A percentile compares a stretch with the other conserved stretches of the same genome.
Evolutionary conservation across 92 coral and sea anemone genomes (phyloP).

Genomic region (Siderastrea radians): DNA sequence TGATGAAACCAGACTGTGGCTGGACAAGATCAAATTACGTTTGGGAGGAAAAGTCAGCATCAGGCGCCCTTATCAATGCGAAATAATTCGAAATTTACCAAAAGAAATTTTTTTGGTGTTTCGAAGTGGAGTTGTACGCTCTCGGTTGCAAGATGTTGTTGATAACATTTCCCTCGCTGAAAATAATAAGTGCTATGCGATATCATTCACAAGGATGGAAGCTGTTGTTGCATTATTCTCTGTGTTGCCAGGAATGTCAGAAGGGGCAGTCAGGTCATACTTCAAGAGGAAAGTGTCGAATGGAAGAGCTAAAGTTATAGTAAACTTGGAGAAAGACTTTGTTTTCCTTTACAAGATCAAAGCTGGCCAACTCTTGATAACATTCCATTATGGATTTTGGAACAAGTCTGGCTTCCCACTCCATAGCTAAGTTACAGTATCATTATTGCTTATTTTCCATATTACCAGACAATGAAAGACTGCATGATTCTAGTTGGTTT

Average conservation of each 20-base stretch:
- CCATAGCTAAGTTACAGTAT: constrained; percentile 36
- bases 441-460: neutral
- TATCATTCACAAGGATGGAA: constrained; percentile 64
- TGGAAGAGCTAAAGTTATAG: constrained; percentile 63
- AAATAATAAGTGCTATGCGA: constrained; percentile 58
- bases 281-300: constrained; percentile 56
- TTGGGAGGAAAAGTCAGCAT: constrained; percentile 47
- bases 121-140: neutral
- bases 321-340: constrained; percentile 68
- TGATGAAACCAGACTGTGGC: constrained; percentile 58
- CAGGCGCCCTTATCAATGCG: constrained; percentile 2
- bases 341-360: constrained; percentile 67
- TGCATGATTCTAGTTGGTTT: constrained; percentile 8
- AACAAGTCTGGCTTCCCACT: constrained; percentile 62
- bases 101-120: constrained; percentile 5
- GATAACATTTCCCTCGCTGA: constrained; percentile 58
- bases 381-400: constrained; percentile 40
- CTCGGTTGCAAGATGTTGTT: constrained; percentile 32
- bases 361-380: constrained; percentile 48
- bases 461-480: neutral
- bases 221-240: constrained; percentile 50
- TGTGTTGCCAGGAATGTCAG: constrained; percentile 42
- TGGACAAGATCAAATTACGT: constrained; percentile 47
- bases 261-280: constrained; percentile 46
- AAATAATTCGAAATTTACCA: constrained; percentile 9